Percentiles rank a stretch among this genome's conserved stretches.
These are phyloP conservation scores for Emydura subglobosa DNA, from an alignment of 2,113 vertebrate genomes.

Conservation along the genomic window DNA sequence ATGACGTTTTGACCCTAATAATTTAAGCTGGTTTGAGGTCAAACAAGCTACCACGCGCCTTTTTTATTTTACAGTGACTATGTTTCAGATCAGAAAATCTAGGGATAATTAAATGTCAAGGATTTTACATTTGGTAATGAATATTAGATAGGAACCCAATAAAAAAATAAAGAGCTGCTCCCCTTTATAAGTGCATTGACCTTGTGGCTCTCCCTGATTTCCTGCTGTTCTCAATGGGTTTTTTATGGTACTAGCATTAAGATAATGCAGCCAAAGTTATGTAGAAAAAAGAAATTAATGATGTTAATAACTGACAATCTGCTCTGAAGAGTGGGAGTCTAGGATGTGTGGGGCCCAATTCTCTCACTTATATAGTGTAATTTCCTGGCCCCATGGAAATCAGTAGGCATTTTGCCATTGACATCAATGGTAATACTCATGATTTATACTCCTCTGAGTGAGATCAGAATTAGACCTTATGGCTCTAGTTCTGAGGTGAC, in stretches of 20 bases:
- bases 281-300: neutral
- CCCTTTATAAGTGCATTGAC: neutral
- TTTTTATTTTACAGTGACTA: neutral
- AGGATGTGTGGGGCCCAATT: neutral
- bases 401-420: neutral
- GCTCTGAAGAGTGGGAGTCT: neutral
- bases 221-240: neutral
- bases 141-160: neutral
- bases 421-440: neutral
- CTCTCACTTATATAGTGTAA: neutral
- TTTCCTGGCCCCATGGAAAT: neutral
- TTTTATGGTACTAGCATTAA: neutral
- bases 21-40: constrained; percentile 9
- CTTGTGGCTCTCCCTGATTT: neutral
- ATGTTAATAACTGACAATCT: neutral
- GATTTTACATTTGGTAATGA: neutral
- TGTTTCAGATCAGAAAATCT: neutral
- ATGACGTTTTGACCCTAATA: neutral
- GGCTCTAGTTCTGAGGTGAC: neutral
- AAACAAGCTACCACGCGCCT: neutral
- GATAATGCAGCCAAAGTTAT: neutral
- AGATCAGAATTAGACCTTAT: too few species aligned
- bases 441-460: neutral
- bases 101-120: neutral
- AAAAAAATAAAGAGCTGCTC: neutral